Base-by-base conservation (phyloP, 2,113 vertebrate species). In the Corvus cornix region DNA sequence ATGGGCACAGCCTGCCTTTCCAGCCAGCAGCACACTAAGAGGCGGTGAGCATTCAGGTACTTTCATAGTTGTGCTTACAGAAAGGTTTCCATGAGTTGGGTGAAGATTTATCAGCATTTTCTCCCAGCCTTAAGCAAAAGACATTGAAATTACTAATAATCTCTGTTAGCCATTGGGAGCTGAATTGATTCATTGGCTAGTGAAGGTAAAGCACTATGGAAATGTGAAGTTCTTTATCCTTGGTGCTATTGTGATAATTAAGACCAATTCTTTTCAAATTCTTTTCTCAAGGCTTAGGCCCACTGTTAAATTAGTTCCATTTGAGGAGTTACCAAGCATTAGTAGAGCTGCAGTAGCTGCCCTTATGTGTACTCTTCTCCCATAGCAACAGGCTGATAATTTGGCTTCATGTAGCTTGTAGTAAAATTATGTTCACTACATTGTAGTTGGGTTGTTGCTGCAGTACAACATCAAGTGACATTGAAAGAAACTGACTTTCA, bases 171-270 rank as follows among this genome's bases (percentile, higher is more conserved):
- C 21, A 70, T 90, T 95, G 88, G 55, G 67, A 94, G 28, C 33
- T 70, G 59, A 91, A 74, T n/a, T 90, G 82, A 95, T 93, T 85
- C 87, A 77, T 87, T 83, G 72, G 39, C 16, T 91, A 33, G 14
- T 46, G 81, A 75, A 78, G 16, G 58, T 44, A 89, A 90, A 87
- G 72, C 39, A 51, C 72, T 63, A 63, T 52, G 55, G 78, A 93
- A 96, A 86, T n/a, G 15, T 63, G 62, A 74, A 91, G 35, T 37
- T 20, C 33, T 79, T 39, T 66, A 35, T 16, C 46, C 13, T 79
- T 53, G n/a, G 31, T 74, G 31, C 33, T 90, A 23, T 59, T 80
- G 75, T 70, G 13, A 90, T 94, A 93, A 94, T 93, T 88, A 87
- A 80, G 55, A 86, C 27, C 27, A 37, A 93, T 88, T 77, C 56